Conservation (phyloP, 2,888 invertebrate genomes). For the Pinctada fucata region DNA sequence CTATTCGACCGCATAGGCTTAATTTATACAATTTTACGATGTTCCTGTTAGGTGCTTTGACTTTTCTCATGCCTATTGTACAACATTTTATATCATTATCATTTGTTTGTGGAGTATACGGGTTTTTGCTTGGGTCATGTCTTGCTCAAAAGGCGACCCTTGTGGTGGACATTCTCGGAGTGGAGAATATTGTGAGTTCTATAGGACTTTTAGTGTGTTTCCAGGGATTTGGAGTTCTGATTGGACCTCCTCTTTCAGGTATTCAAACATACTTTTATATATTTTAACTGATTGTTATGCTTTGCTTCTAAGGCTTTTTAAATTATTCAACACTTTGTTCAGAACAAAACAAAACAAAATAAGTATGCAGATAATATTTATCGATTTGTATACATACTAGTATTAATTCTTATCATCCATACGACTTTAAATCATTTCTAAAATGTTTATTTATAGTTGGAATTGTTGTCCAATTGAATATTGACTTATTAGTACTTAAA, state of each 20-base stretch:
- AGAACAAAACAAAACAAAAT: too few species aligned
- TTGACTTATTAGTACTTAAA: too few species aligned
- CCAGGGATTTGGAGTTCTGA: conserved; percentile 64
- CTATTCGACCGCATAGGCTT: conserved; percentile 49
- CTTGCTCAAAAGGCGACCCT: conserved; percentile 63
- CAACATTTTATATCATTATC: conserved; percentile 51
- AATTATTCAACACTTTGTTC: too few species aligned
- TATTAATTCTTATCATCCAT: too few species aligned
- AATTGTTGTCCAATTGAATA: too few species aligned
- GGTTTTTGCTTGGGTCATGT: conserved; percentile 59
- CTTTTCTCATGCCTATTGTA: conserved; percentile 51
- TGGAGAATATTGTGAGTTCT: conserved; percentile 61
- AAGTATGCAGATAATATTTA: too few species aligned
- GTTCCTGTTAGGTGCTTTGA: conserved; percentile 50
- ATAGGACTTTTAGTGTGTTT: conserved; percentile 62
- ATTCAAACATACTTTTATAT: conserved; percentile 11
- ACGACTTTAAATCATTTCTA: too few species aligned
- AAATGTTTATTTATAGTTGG: too few species aligned
- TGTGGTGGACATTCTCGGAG: conserved; percentile 62
- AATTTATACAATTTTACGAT: conserved; percentile 54
- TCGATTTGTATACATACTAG: too few species aligned
- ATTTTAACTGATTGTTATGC: conserved; percentile 12
- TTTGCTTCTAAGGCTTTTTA: too few species aligned
- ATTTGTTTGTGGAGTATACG: conserved; percentile 51
- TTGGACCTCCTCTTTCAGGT: conserved; percentile 68